Evolutionary conservation across 2,113 vertebrate species (phyloP).

Genomic region (Leucoraja erinaceus): DNA sequence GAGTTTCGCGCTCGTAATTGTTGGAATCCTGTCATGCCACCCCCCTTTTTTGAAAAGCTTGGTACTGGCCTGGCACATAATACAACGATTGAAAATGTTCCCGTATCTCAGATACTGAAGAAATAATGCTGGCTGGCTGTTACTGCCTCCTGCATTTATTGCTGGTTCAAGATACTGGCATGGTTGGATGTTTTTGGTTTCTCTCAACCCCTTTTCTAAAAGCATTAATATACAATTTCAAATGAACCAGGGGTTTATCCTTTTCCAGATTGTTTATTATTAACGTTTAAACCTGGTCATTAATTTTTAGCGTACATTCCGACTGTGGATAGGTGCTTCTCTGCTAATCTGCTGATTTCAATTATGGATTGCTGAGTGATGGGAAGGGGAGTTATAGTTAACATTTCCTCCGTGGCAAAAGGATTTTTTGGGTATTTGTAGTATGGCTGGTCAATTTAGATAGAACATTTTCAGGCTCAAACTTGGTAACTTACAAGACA

Average conservation of each 20-base stretch:
- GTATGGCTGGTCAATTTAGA: not conserved
- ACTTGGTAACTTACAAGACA: not conserved
- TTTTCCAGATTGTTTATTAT: not conserved
- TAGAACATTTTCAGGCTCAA: not conserved
- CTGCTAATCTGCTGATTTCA: not conserved
- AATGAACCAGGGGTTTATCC: not conserved
- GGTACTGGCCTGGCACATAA: not conserved
- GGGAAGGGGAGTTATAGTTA: not conserved
- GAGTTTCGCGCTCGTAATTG: too few relatives aligned
- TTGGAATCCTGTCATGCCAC: too few relatives aligned
- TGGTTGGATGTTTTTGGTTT: not conserved
- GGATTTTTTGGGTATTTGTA: not conserved
- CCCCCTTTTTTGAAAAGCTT: too few relatives aligned
- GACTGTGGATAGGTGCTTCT: not conserved
- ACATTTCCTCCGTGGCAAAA: not conserved
- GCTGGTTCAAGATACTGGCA: not conserved
- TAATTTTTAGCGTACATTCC: not conserved
- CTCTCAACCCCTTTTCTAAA: not conserved
- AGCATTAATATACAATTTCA: not conserved
- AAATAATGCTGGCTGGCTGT: not conserved
- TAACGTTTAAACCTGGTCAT: not conserved
- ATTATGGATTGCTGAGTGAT: not conserved
- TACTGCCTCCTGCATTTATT: not conserved
- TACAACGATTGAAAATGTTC: not conserved
- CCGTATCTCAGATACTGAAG: not conserved